These are phyloP conservation scores for Alsophila aescularia DNA, from an alignment of 2,888 invertebrate genomes.

Conservation along the genomic window DNA sequence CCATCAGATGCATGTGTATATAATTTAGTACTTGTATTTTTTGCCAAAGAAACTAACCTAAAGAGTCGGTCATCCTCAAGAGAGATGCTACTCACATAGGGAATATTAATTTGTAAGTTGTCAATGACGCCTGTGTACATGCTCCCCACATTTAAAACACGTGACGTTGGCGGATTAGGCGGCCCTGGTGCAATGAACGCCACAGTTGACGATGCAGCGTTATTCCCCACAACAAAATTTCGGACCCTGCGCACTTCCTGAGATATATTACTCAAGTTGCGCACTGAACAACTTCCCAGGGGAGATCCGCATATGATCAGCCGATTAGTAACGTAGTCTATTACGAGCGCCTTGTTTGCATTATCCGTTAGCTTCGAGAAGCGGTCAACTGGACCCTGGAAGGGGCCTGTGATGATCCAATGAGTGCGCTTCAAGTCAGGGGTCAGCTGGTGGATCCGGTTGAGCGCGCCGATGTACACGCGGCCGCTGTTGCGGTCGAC, in stretches of 20 bases:
- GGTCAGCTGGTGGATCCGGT: conserved; percentile 95
- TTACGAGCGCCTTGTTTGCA: conserved; percentile 96
- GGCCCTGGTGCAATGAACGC: conserved; percentile 98
- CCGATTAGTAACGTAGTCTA: conserved; percentile 95
- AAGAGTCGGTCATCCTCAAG: conserved; percentile 94
- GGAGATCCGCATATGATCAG: conserved; percentile 96
- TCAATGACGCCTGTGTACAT: conserved; percentile 96
- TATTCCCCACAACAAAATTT: conserved; percentile 98
- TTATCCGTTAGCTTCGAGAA: conserved; percentile 93
- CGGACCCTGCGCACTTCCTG: conserved; percentile 90
- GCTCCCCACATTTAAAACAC: conserved; percentile 98
- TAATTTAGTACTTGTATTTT: no score
- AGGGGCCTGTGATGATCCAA: conserved; percentile 93
- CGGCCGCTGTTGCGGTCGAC: conserved; percentile 96
- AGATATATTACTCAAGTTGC: conserved; percentile 94
- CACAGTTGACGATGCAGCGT: conserved; percentile 96
- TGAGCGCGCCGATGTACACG: conserved; percentile 94
- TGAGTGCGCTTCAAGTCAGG: conserved; percentile 92
- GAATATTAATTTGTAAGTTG: conserved; percentile 96
- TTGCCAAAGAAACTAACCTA: conserved; percentile 96
- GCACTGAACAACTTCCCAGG: conserved; percentile 95
- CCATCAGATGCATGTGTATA: conserved; percentile 95
- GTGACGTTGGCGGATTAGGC: conserved; percentile 94
- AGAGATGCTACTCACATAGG: conserved; percentile 95
- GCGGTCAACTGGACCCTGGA: conserved; percentile 90